Evolutionary conservation across 2,888 invertebrate genomes (phyloP), one percentile per base, ranked within the genome.

Genomic region (Chrysina gloriosa): DNA sequence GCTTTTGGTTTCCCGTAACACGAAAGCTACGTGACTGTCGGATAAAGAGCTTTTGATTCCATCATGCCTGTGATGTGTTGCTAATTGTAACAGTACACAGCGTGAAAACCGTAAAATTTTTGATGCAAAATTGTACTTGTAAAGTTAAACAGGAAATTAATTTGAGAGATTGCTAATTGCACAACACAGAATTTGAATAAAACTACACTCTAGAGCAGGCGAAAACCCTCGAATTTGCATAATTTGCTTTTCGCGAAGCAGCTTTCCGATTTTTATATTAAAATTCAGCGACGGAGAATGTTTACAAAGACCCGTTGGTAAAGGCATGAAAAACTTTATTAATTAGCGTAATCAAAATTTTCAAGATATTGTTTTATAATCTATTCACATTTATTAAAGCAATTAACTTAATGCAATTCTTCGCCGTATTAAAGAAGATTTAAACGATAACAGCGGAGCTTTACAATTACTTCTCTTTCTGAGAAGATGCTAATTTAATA

Each of bases 351-450:
- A 58, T 58, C 39, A 58, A 39, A 39, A 39, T 58, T 11, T 58
- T 11, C 6, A 23, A 14, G 58, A 39, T 39, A 61, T 61, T 61
- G 27, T 42, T 42, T 42, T 42, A 16, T 61, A 27, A 56, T 56
- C 23, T 56, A 36, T 56, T 36, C 42, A 16, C 58, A 29, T 42
- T 42, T 27, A 61, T 61, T 27, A 61, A 61, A 21, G 11, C 42
- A 42, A 61, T 42, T 61, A 42, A 42, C 58, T 61, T 45, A 61
- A 61, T 42, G 27, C 42, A 42, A 27, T 58, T 58, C 58, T 25
- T 42, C 16, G 27, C 27, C 42, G 58, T 9, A 42, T 23, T 36
- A 39, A 23, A 23, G 23, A 21, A 56, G 36, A 54, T 54, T 54
- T 34, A 34, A 34, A 11, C 54, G 34, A 56, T 56, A 56, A 56